Evolutionary conservation across 2,888 invertebrate species (phyloP).

Genomic region (Sminthurinus aureus): DNA sequence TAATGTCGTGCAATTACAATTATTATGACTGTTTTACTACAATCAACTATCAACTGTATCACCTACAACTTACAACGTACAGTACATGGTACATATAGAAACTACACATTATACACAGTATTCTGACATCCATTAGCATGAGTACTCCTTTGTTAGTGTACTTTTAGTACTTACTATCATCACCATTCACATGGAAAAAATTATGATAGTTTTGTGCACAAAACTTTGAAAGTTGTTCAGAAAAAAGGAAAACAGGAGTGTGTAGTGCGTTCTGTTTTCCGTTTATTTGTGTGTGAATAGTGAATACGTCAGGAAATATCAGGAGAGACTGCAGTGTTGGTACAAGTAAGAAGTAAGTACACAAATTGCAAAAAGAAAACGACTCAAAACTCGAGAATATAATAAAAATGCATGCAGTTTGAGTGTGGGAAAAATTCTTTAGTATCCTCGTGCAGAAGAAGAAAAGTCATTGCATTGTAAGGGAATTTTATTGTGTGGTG

Average conservation of each 20-base stretch:
- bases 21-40: too few relatives aligned
- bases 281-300: neutral
- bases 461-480: neutral
- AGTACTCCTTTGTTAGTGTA: neutral
- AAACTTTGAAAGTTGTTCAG: neutral
- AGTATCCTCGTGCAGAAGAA: neutral
- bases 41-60: too few relatives aligned
- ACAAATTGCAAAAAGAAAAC: too few relatives aligned
- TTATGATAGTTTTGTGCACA: neutral
- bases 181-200: neutral
- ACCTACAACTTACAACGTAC: too few relatives aligned
- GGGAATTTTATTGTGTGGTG: neutral
- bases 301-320: neutral
- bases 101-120: neutral
- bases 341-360: too few relatives aligned
- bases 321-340: neutral
- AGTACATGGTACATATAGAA: too few relatives aligned
- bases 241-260: neutral
- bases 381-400: too few relatives aligned
- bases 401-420: too few relatives aligned
- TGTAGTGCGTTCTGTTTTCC: neutral
- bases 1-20: too few relatives aligned
- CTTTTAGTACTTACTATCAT: neutral
- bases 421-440: neutral
- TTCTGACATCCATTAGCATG: neutral